phyloP scores from a whole-genome alignment of 2,888 invertebrate species.

The Dinocampus coccinellae region DNA sequence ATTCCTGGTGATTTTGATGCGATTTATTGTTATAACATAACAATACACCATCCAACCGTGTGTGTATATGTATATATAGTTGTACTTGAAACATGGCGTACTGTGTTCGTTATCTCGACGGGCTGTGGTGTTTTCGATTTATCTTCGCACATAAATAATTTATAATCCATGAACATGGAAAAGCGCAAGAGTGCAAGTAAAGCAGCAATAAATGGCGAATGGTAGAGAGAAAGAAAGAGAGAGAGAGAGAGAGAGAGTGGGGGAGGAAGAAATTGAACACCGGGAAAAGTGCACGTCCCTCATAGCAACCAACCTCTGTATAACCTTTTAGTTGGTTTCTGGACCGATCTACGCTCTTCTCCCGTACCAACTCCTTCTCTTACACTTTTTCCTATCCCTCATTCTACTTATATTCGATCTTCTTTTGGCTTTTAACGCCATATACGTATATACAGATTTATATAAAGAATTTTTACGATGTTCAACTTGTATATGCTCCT shows the following conservation, averaged over 20 bases:
- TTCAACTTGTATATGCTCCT: background rate
- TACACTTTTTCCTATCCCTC: too few species aligned
- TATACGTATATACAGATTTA: background rate
- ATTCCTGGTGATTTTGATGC: conserved; percentile 20
- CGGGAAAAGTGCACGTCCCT: conserved; percentile 24
- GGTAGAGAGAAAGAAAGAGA: too few species aligned
- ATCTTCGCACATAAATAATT: conserved; percentile 37
- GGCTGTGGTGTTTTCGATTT: conserved; percentile 19
- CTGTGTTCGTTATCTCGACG: conserved; percentile 30
- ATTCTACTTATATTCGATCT: too few species aligned
- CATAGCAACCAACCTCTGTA: conserved; percentile 21
- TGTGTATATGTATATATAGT: background rate
- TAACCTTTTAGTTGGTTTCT: conserved; percentile 28
- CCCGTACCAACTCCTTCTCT: too few species aligned
- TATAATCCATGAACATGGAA: conserved; percentile 30
- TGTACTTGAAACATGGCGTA: conserved; percentile 15
- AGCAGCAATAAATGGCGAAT: conserved; percentile 9
- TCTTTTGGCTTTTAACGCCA: background rate
- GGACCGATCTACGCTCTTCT: conserved; percentile 7
- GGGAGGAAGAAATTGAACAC: conserved; percentile 15
- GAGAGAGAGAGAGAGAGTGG: too few species aligned
- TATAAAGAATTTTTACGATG: background rate
- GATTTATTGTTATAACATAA: conserved; percentile 29
- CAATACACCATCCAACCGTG: conserved; percentile 12
- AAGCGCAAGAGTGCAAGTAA: conserved; percentile 18